These are phyloP conservation scores for Akabosia matsudoensis DNA, from an alignment of 1,140 invertebrate genomes.

Conservation along the genomic window DNA sequence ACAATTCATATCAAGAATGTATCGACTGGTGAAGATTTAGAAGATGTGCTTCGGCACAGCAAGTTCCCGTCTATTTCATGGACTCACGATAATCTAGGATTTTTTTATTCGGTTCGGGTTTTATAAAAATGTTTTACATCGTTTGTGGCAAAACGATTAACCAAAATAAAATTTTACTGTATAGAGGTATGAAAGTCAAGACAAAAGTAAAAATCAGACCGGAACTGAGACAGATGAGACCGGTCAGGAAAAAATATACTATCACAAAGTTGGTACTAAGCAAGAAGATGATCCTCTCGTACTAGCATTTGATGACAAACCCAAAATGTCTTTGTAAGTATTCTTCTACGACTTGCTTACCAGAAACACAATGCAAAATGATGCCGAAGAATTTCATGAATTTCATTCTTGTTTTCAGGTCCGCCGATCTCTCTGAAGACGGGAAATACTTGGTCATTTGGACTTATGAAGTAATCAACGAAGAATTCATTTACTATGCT, in stretches of 20 bases:
- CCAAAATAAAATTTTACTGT: neutral
- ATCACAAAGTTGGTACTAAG: conserved; percentile 60
- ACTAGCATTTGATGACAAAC: conserved; percentile 59
- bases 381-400: no score
- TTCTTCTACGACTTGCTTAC: conserved; percentile 13
- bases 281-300: conserved; percentile 60
- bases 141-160: neutral
- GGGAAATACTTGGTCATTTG: conserved; percentile 59
- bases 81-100: conserved; percentile 89
- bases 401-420: neutral
- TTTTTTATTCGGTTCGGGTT: conserved; percentile 83
- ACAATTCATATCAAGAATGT: conserved; percentile 80
- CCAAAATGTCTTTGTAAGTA: conserved; percentile 59
- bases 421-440: conserved; percentile 58
- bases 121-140: neutral
- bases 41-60: conserved; percentile 81
- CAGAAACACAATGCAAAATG: no score
- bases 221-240: conserved; percentile 58
- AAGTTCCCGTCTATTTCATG: conserved; percentile 89
- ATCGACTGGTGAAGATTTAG: conserved; percentile 75
- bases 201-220: conserved; percentile 18
- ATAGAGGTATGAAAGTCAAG: neutral
- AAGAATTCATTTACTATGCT: conserved; percentile 27
- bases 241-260: conserved; percentile 62
- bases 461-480: conserved; percentile 26